Conservation (phyloP, 1,140 invertebrate species). For the Luehdorfia chinensis region DNA sequence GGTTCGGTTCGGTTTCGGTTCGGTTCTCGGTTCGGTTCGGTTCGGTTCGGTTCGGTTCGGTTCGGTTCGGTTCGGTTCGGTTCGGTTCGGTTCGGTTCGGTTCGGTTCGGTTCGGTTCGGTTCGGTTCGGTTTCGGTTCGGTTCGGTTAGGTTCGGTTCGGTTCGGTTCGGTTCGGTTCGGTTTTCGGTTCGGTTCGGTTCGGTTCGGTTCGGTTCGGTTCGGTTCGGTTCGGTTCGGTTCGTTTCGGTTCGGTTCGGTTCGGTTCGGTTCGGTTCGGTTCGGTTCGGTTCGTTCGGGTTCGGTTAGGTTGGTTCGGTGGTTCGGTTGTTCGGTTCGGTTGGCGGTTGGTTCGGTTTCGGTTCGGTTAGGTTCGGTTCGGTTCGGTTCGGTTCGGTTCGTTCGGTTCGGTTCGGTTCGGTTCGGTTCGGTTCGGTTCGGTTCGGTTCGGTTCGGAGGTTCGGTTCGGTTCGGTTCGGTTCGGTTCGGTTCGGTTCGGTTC, state of each 20-base stretch:
- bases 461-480: constrained; percentile 29
- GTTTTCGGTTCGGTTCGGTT: constrained; percentile 7
- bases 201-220: constrained; percentile 20
- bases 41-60: constrained; percentile 29
- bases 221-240: constrained; percentile 20
- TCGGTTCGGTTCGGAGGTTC: constrained; percentile 29
- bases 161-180: constrained; percentile 23
- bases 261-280: constrained; percentile 19
- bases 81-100: constrained; percentile 32
- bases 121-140: constrained; percentile 27
- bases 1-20: constrained; percentile 26
- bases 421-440: constrained; percentile 30
- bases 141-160: constrained; percentile 15
- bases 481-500: constrained; percentile 22
- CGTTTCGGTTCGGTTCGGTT: constrained; percentile 31
- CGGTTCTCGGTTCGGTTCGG: constrained; percentile 27
- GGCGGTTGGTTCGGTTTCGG: too few species aligned
- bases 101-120: constrained; percentile 20
- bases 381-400: too few species aligned
- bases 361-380: too few species aligned
- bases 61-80: constrained; percentile 31
- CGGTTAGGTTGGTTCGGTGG: constrained; percentile 33
- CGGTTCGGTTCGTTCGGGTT: constrained; percentile 38
- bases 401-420: constrained; percentile 24
- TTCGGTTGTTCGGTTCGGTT: constrained; percentile 32